phyloP scores from a whole-genome alignment of 2,113 vertebrate species.

The Rhagologus leucostigma region DNA sequence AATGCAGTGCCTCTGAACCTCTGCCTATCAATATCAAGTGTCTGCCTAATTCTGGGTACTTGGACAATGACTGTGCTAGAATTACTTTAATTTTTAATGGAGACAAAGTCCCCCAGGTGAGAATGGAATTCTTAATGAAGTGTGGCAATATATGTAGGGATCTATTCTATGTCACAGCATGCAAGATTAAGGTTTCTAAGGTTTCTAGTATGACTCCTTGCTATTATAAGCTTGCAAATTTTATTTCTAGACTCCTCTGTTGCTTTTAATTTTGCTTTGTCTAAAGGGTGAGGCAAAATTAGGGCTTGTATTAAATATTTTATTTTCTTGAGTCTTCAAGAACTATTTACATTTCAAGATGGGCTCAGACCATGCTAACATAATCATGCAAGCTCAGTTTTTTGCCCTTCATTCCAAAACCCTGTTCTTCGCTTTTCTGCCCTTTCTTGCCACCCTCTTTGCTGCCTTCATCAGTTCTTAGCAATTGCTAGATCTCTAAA shows the following conservation, averaged over 20 bases:
- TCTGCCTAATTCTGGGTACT: conserved; percentile 80
- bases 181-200: not conserved
- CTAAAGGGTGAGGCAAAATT: not conserved
- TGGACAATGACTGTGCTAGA: conserved; percentile 87
- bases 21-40: conserved; percentile 77
- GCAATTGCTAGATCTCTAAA: not conserved
- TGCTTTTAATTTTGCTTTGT: not conserved
- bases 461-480: not conserved
- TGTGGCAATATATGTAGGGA: not conserved
- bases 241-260: not conserved
- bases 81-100: conserved; percentile 87
- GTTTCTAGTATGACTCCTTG: not conserved
- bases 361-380: not conserved
- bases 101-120: conserved; percentile 88
- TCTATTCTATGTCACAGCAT: not conserved
- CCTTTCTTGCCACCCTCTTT: not conserved
- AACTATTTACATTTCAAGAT: not conserved
- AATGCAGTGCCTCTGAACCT: conserved; percentile 78
- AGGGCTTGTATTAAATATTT: not conserved
- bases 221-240: not conserved
- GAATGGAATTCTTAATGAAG: conserved; percentile 12
- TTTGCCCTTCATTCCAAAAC: not conserved
- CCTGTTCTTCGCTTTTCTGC: not conserved
- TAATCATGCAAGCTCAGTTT: not conserved
- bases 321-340: not conserved